A percentile compares a stretch with the other conserved stretches of the same genome.
phyloP scores from a whole-genome alignment of 2,113 vertebrate genomes.

The Anser cygnoides region DNA sequence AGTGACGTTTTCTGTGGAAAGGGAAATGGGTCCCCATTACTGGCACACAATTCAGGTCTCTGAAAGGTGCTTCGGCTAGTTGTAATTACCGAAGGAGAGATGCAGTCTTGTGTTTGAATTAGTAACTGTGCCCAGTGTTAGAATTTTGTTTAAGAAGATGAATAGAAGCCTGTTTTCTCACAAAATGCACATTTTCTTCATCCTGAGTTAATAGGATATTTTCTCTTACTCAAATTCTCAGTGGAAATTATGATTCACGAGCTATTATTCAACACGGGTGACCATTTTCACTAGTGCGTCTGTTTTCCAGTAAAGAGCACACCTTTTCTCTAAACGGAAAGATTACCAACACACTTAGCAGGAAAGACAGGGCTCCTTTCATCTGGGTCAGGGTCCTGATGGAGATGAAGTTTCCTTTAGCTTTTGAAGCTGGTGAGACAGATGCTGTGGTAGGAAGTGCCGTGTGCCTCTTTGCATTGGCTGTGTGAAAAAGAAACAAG shows the following conservation, averaged over 20 bases:
- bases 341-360: not conserved
- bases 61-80: not conserved
- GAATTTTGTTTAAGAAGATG: not conserved
- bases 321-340: not conserved
- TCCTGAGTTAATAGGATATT: not conserved
- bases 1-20: not conserved
- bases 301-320: slow-evolving; percentile 24
- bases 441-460: not conserved
- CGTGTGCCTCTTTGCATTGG: not conserved
- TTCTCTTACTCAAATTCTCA: not conserved
- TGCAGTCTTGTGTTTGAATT: not conserved
- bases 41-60: not conserved
- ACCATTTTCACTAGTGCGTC: not conserved
- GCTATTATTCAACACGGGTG: not conserved
- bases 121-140: not conserved
- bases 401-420: not conserved
- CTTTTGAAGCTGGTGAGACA: slow-evolving; percentile 12
- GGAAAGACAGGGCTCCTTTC: not conserved
- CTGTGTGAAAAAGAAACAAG: not conserved
- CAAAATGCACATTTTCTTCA: not conserved
- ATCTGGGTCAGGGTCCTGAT: not conserved
- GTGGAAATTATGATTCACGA: slow-evolving; percentile 41
- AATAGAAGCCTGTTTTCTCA: not conserved
- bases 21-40: not conserved
- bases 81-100: not conserved